phyloP scores from a whole-genome alignment of 2,888 invertebrate species.

The Leptura quadrifasciata region DNA sequence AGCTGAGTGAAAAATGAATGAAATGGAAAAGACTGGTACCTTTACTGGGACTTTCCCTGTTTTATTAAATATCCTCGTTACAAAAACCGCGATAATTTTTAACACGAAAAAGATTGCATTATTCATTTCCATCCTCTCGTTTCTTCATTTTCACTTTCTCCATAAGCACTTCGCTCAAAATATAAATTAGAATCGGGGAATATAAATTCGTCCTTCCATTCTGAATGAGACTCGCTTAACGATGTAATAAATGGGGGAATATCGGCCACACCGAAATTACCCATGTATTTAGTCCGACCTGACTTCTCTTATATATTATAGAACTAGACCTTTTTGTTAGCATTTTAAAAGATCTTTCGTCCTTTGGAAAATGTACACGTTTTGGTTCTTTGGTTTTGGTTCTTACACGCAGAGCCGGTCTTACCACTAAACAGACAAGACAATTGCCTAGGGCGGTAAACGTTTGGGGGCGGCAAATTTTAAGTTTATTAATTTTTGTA shows the following conservation, averaged over 20 bases:
- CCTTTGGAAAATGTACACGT: too few species aligned
- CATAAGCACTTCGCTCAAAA: background rate
- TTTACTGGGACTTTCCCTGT: background rate
- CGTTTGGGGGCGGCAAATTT: too few species aligned
- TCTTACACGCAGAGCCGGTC: too few species aligned
- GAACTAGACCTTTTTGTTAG: too few species aligned
- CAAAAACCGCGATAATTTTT: background rate
- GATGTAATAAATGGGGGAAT: background rate
- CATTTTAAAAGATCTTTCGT: too few species aligned
- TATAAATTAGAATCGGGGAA: background rate
- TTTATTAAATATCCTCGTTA: background rate
- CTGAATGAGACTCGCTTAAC: background rate
- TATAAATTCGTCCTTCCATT: background rate
- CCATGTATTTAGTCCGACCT: background rate
- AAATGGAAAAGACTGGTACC: too few species aligned
- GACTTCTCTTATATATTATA: background rate
- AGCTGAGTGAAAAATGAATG: too few species aligned
- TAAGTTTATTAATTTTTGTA: too few species aligned
- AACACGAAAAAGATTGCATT: background rate
- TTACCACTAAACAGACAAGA: too few species aligned
- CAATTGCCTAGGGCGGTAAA: too few species aligned
- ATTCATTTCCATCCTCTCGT: background rate
- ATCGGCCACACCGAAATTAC: background rate
- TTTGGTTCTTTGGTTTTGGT: too few species aligned
- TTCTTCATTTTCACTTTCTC: constrained; percentile 1